A percentile compares a stretch with the other conserved stretches of the same genome.
phyloP scores from a whole-genome alignment of 2,797 vertebrate genomes.

The Enteromius afrohamiltoni region DNA sequence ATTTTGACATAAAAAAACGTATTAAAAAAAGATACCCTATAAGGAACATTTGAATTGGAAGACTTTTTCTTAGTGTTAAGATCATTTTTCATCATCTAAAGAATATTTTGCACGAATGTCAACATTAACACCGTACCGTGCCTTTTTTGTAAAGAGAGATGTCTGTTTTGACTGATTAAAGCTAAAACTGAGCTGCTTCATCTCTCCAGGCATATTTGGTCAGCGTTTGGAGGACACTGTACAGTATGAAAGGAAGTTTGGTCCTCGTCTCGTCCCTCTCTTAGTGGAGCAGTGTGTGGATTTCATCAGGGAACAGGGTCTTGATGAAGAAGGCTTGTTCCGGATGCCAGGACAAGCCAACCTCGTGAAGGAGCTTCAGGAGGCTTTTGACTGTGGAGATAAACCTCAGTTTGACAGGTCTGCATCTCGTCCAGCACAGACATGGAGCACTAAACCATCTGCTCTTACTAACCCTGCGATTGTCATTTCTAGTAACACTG shows the following conservation, averaged over 20 bases:
- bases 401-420: constrained; percentile 95
- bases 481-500: constrained; percentile 84
- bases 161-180: neutral
- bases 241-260: constrained; percentile 86
- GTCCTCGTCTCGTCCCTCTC: constrained; percentile 85
- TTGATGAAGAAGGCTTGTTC: constrained; percentile 93
- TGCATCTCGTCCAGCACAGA: neutral
- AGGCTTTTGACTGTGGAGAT: constrained; percentile 95
- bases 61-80: neutral
- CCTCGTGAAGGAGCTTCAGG: constrained; percentile 93
- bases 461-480: constrained; percentile 27
- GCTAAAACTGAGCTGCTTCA: neutral
- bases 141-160: neutral
- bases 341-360: constrained; percentile 95
- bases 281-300: constrained; percentile 97
- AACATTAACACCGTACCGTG: no score
- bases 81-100: neutral
- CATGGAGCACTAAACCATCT: neutral
- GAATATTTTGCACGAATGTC: neutral
- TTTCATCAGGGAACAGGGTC: constrained; percentile 89
- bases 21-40: no score
- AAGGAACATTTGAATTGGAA: no score
- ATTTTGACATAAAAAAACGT: no score
- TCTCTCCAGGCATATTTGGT: constrained; percentile 88
- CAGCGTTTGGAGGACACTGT: constrained; percentile 92